Percentiles rank a stretch among this genome's conserved stretches.
These are phyloP conservation scores for Drosophila saltans DNA, from an alignment of 1,140 invertebrate genomes.

Conservation along the genomic window DNA sequence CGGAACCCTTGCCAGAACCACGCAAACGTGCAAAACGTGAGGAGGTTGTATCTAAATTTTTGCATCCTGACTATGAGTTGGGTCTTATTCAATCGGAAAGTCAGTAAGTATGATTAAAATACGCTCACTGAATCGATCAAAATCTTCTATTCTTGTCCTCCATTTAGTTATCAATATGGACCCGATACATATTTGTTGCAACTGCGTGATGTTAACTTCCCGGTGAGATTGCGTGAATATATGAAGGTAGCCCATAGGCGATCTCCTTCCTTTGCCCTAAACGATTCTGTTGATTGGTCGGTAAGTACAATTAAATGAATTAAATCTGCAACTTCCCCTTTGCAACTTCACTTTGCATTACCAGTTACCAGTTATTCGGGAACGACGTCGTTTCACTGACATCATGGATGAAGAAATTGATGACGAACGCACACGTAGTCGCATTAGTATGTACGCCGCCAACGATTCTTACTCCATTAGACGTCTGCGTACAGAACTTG, in stretches of 20 bases:
- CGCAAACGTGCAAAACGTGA: slow-evolving; percentile 86
- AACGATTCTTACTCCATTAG: slow-evolving; percentile 88
- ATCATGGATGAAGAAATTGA: slow-evolving; percentile 98
- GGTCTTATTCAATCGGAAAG: slow-evolving; percentile 92
- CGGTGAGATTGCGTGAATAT: slow-evolving; percentile 94
- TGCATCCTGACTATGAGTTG: slow-evolving; percentile 92
- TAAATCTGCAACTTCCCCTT: too few species aligned
- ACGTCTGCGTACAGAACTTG: slow-evolving; percentile 91
- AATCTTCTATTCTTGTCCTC: slow-evolving; percentile 68
- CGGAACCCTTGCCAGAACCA: slow-evolving; percentile 84
- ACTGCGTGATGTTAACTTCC: slow-evolving; percentile 95
- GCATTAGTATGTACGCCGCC: slow-evolving; percentile 90
- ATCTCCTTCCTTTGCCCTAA: slow-evolving; percentile 87
- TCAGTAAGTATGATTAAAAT: slow-evolving; percentile 87
- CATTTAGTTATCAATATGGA: slow-evolving; percentile 93
- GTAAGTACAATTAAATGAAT: slow-evolving; percentile 83
- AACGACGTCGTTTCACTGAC: slow-evolving; percentile 95
- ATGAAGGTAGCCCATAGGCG: slow-evolving; percentile 94
- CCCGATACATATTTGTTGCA: slow-evolving; percentile 98
- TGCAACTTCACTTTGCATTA: too few species aligned
- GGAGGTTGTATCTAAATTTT: slow-evolving; percentile 88
- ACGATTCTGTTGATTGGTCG: slow-evolving; percentile 90
- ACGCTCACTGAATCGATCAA: not conserved
- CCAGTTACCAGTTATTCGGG: slow-evolving; percentile 92
- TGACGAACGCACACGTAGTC: slow-evolving; percentile 90